Evolutionary conservation across 1,140 invertebrate species (phyloP), one percentile per base, ranked within the genome.

Genomic region (Danaus melanippus): DNA sequence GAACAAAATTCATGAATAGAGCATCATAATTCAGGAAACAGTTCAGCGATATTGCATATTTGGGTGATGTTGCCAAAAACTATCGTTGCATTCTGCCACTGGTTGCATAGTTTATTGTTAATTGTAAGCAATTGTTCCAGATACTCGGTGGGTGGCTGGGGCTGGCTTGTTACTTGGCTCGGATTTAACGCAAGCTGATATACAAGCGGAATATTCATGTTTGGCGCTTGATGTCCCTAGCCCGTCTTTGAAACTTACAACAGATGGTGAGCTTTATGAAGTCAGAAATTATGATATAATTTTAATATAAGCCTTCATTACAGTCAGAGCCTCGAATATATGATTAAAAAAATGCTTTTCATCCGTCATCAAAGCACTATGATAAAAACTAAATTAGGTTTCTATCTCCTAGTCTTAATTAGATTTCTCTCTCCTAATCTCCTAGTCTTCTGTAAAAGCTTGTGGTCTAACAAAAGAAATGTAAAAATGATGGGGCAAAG

Each of bases 141-240:
- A 84, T 49, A 73, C 77, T 0, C 72, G 79, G 9, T 86, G 84
- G 84, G 60, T 81, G 50, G 78, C 81, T 2, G 81, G 81, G 11
- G 79, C 81, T 2, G 73, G 76, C 32, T 39, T 84, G n/a, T 67
- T 84, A 39, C 62, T 84, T 12, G 84, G 81, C 11, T 58, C 70
- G 11, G 84, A 84, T 53, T 49, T 86, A 42, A 81, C 80, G 7
- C 79, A 84, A 58, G 77, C 81, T 5, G 84, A 86, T 53, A 61
- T 84, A 15, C 77, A 86, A 61, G 84, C 84, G 8, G 84, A 86
- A 55, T 86, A 85, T 66, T 70, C 82, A 15, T 86, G 84, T 56
- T 66, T 84, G 8, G 81, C 78, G 0, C 62, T 84, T 8, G 79
- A 82, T 49, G 72, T 71, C 12, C 71, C 72, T 7, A 86, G 84